Percentiles rank a stretch among this genome's conserved stretches.
Conservation (phyloP, 2,113 vertebrate genomes). For the Amblyopsis rosae region DNA sequence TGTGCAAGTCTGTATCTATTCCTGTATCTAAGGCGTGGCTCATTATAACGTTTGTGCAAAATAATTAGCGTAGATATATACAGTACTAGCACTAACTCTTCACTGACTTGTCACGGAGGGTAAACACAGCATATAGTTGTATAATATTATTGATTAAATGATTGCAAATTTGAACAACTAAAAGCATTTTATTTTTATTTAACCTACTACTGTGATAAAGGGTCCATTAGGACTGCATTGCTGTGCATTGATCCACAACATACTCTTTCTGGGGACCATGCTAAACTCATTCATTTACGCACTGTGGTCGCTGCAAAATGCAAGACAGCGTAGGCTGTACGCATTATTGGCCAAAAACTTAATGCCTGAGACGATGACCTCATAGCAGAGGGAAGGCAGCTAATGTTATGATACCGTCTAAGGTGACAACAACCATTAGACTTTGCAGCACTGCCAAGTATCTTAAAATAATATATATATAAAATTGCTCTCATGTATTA, state of each 20-base stretch:
- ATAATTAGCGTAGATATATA: too few relatives aligned
- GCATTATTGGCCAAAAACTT: slow-evolving; percentile 2
- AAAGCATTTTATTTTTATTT: too few relatives aligned
- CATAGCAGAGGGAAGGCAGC: slow-evolving; percentile 19
- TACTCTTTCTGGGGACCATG: not conserved
- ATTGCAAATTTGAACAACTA: too few relatives aligned
- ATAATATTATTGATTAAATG: too few relatives aligned
- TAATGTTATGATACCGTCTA: slow-evolving; percentile 46
- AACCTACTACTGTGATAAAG: too few relatives aligned
- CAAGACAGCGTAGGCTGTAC: slow-evolving; percentile 9
- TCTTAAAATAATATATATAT: slow-evolving; percentile 16
- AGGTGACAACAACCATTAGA: slow-evolving; percentile 35
- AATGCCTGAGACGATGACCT: slow-evolving; percentile 41
- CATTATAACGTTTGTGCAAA: too few relatives aligned
- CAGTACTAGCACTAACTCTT: too few relatives aligned
- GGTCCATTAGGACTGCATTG: too few relatives aligned
- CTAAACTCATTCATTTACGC: slow-evolving; percentile 14
- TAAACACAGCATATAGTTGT: too few relatives aligned
- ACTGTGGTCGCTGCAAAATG: not conserved
- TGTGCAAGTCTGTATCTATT: not conserved
- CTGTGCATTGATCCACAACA: not conserved
- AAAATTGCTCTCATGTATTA: slow-evolving; percentile 18
- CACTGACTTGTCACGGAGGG: too few relatives aligned
- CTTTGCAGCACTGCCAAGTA: slow-evolving; percentile 17
- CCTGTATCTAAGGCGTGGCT: too few relatives aligned